phyloP scores from a whole-genome alignment of 1,140 invertebrate genomes.

The Gryon sp. region DNA sequence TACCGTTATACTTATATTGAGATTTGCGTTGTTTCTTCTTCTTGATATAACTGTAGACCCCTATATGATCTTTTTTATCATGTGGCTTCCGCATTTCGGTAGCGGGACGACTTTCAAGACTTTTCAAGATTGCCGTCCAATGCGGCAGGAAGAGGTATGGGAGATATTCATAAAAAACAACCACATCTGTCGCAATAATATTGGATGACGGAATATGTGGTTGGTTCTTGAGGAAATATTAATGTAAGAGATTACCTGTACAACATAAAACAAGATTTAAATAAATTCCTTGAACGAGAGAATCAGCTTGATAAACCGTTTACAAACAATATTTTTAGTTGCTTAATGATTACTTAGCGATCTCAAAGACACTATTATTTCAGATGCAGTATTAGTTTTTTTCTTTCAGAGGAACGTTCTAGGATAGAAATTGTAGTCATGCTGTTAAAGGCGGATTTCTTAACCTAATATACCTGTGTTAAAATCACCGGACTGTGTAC shows the following conservation, averaged over 20 bases:
- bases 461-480: too few relatives aligned
- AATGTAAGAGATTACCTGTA: slow-evolving; percentile 26
- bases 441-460: too few relatives aligned
- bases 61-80: slow-evolving; percentile 55
- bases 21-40: slow-evolving; percentile 44
- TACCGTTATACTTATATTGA: slow-evolving; percentile 38
- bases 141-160: slow-evolving; percentile 59
- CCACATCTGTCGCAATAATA: slow-evolving; percentile 43
- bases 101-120: slow-evolving; percentile 51
- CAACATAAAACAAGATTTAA: slow-evolving; percentile 8
- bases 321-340: background rate
- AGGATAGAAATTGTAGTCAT: too few relatives aligned
- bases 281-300: too few relatives aligned
- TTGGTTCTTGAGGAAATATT: slow-evolving; percentile 35
- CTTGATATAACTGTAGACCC: slow-evolving; percentile 50
- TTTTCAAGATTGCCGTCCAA: slow-evolving; percentile 33
- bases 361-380: slow-evolving; percentile 14
- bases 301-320: slow-evolving; percentile 3
- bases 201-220: slow-evolving; percentile 2
- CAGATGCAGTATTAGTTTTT: slow-evolving; percentile 6
- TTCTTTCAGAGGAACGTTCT: too few relatives aligned
- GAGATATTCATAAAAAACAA: slow-evolving; percentile 41
- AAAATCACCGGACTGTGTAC: too few relatives aligned
- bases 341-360: background rate
- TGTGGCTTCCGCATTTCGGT: slow-evolving; percentile 66